Percentiles rank a stretch among this genome's conserved stretches.
These are phyloP conservation scores for Itoplectis maculator DNA, from an alignment of 2,888 invertebrate species.

Conservation along the genomic window DNA sequence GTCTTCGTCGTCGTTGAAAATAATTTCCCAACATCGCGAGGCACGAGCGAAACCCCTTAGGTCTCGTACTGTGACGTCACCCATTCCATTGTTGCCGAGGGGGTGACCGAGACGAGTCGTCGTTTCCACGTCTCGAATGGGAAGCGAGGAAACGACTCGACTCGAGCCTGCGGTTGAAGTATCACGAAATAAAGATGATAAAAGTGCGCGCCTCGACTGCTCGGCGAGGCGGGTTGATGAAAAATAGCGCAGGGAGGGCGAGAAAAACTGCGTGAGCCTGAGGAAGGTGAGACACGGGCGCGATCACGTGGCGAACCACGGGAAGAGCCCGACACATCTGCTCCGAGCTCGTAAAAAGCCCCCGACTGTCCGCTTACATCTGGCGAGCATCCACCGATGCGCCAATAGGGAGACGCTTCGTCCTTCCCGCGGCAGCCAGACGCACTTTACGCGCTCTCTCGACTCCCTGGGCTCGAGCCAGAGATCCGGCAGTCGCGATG, in stretches of 20 bases:
- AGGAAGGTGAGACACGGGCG: slow-evolving; percentile 24
- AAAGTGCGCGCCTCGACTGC: slow-evolving; percentile 11
- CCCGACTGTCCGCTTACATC: neutral
- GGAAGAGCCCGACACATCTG: neutral
- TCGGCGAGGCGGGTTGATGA: slow-evolving; percentile 4
- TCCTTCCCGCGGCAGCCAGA: neutral
- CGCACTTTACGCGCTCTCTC: neutral
- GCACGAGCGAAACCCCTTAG: too few species aligned
- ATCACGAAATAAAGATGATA: slow-evolving; percentile 29
- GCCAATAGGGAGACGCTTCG: too few species aligned
- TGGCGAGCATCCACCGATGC: slow-evolving; percentile 17
- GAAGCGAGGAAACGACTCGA: neutral
- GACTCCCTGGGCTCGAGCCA: neutral
- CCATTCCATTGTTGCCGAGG: neutral
- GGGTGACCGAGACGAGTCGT: neutral
- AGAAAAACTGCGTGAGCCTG: neutral
- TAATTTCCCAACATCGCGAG: too few species aligned
- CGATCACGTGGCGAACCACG: slow-evolving; percentile 7
- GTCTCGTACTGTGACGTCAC: neutral
- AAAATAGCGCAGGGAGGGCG: neutral
- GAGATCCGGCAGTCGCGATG: neutral
- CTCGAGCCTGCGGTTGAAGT: neutral
- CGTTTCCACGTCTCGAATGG: neutral
- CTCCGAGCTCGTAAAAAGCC: neutral
- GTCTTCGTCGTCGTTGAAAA: neutral